phyloP scores from a whole-genome alignment of 2,113 vertebrate species.

The Falcunculus frontatus region DNA sequence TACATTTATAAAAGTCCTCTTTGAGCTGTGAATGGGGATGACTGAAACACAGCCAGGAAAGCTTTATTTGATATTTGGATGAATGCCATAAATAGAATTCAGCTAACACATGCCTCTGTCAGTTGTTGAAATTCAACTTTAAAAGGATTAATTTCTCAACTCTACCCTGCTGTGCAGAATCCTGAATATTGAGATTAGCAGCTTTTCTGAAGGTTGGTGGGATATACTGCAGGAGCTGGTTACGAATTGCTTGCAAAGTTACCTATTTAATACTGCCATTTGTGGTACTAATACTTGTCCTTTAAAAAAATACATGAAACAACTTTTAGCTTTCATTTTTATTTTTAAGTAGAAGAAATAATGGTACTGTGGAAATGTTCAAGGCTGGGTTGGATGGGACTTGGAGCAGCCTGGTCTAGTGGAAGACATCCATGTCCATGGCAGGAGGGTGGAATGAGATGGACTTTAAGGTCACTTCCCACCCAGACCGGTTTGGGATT shows the following conservation, averaged over 20 bases:
- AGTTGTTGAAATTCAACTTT: slow-evolving; percentile 61
- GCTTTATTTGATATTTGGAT: slow-evolving; percentile 62
- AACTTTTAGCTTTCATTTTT: not conserved
- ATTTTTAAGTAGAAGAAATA: not conserved
- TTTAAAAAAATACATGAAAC: not conserved
- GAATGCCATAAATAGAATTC: slow-evolving; percentile 36
- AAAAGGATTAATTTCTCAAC: slow-evolving; percentile 62
- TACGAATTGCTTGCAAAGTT: not conserved
- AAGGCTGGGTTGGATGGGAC: not conserved
- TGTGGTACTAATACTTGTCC: not conserved
- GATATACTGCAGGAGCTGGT: not conserved
- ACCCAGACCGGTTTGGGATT: not conserved
- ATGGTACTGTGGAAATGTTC: not conserved
- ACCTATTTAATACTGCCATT: not conserved
- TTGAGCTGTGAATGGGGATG: slow-evolving; percentile 57
- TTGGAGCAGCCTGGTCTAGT: not conserved
- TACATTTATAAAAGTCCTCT: slow-evolving; percentile 44
- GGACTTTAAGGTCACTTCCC: not conserved
- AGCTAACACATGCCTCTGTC: slow-evolving; percentile 59
- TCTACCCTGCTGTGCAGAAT: slow-evolving; percentile 6
- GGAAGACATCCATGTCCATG: not conserved
- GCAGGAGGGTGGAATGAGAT: not conserved
- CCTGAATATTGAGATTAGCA: slow-evolving; percentile 12
- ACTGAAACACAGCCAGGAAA: slow-evolving; percentile 44
- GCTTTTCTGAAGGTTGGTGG: not conserved